Evolutionary conservation across 2,888 invertebrate genomes (phyloP).

Genomic region (Hypercompe scribonia): DNA sequence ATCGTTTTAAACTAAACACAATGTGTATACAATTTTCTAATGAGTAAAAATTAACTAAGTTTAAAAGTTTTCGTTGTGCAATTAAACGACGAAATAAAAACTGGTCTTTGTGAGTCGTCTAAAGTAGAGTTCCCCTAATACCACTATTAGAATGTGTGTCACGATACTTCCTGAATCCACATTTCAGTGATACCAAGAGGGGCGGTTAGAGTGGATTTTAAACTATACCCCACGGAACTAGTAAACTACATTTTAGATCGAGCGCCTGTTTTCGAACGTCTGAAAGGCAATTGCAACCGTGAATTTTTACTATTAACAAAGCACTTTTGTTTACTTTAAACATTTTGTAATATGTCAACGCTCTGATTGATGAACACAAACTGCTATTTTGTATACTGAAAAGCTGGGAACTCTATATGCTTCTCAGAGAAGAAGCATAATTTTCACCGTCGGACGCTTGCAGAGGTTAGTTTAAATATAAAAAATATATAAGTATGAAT

Average conservation of each 20-base stretch:
- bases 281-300: neutral
- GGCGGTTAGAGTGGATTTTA: slow-evolving; percentile 64
- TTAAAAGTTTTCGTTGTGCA: neutral
- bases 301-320: neutral
- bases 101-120: slow-evolving; percentile 45
- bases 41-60: no score
- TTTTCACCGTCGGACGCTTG: neutral
- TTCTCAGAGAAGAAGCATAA: neutral
- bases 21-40: no score
- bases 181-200: slow-evolving; percentile 68
- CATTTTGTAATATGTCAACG: neutral
- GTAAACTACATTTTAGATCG: slow-evolving; percentile 9
- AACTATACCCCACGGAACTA: slow-evolving; percentile 49
- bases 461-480: neutral
- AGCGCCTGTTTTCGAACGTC: neutral
- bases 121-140: slow-evolving; percentile 59
- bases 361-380: neutral
- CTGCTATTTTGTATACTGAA: neutral
- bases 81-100: slow-evolving; percentile 9
- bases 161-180: slow-evolving; percentile 67
- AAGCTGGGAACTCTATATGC: neutral
- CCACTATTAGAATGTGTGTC: slow-evolving; percentile 83
- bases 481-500: no score
- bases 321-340: neutral
- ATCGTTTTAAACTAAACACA: no score